Evolutionary conservation across 2,888 invertebrate species (phyloP), one percentile per base, ranked within the genome.

Genomic region (Lasioglossum zephyrum): DNA sequence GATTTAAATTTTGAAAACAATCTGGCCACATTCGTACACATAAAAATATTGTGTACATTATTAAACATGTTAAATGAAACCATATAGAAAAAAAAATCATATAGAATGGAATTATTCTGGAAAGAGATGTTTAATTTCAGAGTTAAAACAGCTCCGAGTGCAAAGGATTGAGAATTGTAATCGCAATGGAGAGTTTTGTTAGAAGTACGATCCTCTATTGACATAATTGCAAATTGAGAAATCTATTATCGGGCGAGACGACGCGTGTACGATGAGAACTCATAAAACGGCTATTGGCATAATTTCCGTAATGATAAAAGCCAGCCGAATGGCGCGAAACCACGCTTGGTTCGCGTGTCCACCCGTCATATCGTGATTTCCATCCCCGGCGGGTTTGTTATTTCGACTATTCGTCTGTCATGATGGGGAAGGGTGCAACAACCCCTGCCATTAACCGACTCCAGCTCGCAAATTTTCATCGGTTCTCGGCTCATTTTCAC

Each of bases 311-410:
- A 81, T 63, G 70, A 22, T 26, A 36, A 41, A 78, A 73, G 63
- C 66, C 79, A 53, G 44, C n/a, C 26, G 60, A 81, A 79, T 72
- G 53, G 63, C 39, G 72, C n/a, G 74, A 72, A 79, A 73, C 26
- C 85, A 85, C 77, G 82, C 66, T 80, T 47, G 41, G 77, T n/a
- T 85, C 77, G 85, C 82, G 77, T 87, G 87, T 31, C 66, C 53
- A 8, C 72, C 73, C 74, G 72, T 75, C 77, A 76, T 85, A 77
- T 75, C 79, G 60, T 49, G 75, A 84, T 84, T 75, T 77, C 44
- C 83, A 77, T 44, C 47, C 70, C 49, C 63, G 69, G 39, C 60
- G 66, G 72, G 49, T 49, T 84, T 70, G 77, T 81, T 86, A 81
- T 76, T 60, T 74, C 70, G 26, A 70, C n/a, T 63, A 26, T 47